Evolutionary conservation across 2,888 invertebrate species (phyloP), one percentile per base, ranked within the genome.

Genomic region (Pyrochroa serraticornis): DNA sequence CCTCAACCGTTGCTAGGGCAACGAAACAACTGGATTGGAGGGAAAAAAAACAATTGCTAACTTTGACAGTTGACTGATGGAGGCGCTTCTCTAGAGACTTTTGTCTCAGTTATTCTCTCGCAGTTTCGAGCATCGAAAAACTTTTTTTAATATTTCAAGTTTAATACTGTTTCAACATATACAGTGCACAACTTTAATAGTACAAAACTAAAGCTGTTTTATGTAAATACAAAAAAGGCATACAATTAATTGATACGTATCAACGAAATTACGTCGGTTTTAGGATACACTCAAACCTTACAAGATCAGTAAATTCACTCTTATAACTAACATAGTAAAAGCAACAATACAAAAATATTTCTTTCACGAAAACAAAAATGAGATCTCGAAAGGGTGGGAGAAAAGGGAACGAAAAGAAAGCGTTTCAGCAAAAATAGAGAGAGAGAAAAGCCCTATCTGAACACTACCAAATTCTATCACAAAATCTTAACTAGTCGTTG

Each of bases 131-230:
- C 5, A 5, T 22, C 22, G 22, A 22, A 22, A 22, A 22, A 64
- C 64, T 62, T 69, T n/a, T 68, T 72, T 70, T 68, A 71, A 70
- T 71, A 69, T 68, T 71, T 69, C 63, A 61, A 58, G 60, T 67
- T 71, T 74, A 74, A 74, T 74, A 74, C 74, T 74, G 74, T 72
- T 72, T 66, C 69, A 72, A 73, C 74, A 74, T 73, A 72, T 73
- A 74, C 73, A 74, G 73, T 74, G 73, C 74, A 72, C 58, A 60
- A 68, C 64, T 68, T 68, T 62, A 52, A 53, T 49, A 47, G 72
- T 74, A 74, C 68, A 74, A 74, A 74, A 74, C 71, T 73, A 73
- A 73, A 73, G 71, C 70, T 69, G 60, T 54, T 57, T 51, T 35
- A 50, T 47, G 50, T 51, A 71, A 68, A 69, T 70, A 72, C 70